Evolutionary conservation across 1,140 invertebrate species (phyloP), one percentile per base, ranked within the genome.

Genomic region (Cydia amplana): DNA sequence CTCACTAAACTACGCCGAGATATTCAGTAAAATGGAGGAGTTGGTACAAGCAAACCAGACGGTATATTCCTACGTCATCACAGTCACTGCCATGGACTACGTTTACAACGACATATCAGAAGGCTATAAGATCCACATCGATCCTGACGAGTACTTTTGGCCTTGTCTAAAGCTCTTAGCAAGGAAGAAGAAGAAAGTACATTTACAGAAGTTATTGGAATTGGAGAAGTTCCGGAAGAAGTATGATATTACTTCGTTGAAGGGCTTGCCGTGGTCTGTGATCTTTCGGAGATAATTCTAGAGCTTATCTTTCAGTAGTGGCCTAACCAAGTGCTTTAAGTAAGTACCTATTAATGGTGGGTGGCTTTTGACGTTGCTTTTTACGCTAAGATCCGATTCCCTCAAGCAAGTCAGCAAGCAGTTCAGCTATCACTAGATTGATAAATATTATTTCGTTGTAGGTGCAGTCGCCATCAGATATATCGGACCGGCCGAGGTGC

Each of bases 201-300:
- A 10, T 4, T 20, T 23, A 83, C 67, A 78, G 80, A 12, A 32
- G 43, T 10, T 85, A 87, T 7, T 88, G 18, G 65, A 73, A 5
- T 75, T 92, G 3, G 64, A 74, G 14, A 81, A 75, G 0, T 89
- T 90, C 32, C 78, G 88, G 74, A 79, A 80, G 72, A 87, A 82
- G 74, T 92, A 87, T 76, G 75, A 79, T 75, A 85, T 91, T 16
- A 87, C 80, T 4, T 86, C 80, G 36, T 74, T 92, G n/a, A 87
- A 83, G n/a, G 83, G 85, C 25, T 51, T 92, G n/a, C 90, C 90
- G 2, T 92, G 90, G 90, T 90, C 90, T 28, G 89, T 92, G 28
- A 91, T 92, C 65, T 92, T 92, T 73, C 82, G 91, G 28, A 85
- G 87, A 82, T 90, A 86, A 65, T 65, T 32, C 1, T 36, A 46